These are phyloP conservation scores for Rostratula benghalensis DNA, from an alignment of 2,113 vertebrate genomes.

Conservation along the genomic window DNA sequence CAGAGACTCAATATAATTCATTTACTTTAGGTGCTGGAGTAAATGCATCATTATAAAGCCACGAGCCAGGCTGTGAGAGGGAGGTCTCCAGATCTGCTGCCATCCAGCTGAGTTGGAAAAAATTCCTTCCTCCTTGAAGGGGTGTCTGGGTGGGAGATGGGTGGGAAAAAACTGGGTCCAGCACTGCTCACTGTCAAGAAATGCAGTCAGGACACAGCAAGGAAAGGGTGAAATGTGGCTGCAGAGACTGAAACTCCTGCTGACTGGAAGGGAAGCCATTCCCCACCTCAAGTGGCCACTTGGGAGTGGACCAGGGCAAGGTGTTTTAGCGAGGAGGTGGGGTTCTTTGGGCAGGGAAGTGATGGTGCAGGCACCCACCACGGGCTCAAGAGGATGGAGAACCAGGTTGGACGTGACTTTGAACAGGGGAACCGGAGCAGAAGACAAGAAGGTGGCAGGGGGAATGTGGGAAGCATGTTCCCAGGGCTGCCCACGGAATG, in stretches of 20 bases:
- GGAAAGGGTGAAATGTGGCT: not conserved
- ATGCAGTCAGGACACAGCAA: not conserved
- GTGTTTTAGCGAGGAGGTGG: not conserved
- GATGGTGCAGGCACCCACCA: not conserved
- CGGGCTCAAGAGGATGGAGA: fast-evolving
- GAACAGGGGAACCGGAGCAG: fast-evolving
- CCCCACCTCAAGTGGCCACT: fast-evolving
- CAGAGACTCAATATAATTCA: conserved; percentile 11
- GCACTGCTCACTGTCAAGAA: not conserved
- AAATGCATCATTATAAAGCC: conserved; percentile 1
- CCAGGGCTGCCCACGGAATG: not conserved
- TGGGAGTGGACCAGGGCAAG: not conserved
- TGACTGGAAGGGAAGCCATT: not conserved
- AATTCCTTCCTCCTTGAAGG: not conserved
- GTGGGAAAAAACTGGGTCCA: not conserved
- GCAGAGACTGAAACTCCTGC: fast-evolving
- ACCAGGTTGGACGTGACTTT: fast-evolving
- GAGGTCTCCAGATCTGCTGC: not conserved
- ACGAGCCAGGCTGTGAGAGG: not conserved
- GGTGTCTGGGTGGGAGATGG: not conserved
- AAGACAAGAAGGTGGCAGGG: fast-evolving
- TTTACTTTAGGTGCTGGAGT: conserved; percentile 3
- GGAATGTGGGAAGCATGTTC: fast-evolving
- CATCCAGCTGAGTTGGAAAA: not conserved
- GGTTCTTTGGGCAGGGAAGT: not conserved